phyloP scores from a whole-genome alignment of 2,888 invertebrate species.

The Gymnosoma rotundatum region DNA sequence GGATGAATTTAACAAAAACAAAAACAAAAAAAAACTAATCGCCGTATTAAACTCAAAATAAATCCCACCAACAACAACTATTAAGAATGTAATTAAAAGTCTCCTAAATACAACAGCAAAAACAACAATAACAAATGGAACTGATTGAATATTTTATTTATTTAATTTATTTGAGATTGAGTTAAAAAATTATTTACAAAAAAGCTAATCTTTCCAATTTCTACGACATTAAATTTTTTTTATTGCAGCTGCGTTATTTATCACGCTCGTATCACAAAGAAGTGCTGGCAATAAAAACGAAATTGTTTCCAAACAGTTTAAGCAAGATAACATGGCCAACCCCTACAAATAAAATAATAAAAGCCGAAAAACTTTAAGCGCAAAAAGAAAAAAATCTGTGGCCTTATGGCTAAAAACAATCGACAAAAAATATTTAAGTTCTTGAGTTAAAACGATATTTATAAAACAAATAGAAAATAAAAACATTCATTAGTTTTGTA shows the following conservation, averaged over 20 bases:
- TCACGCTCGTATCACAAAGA: neutral
- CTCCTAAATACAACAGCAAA: neutral
- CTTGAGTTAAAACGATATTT: too few relatives aligned
- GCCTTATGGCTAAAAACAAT: neutral
- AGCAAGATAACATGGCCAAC: constrained; percentile 26
- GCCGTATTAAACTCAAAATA: neutral
- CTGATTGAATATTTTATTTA: constrained; percentile 4
- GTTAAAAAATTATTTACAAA: constrained; percentile 11
- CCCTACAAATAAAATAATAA: constrained; percentile 26
- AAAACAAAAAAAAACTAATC: neutral
- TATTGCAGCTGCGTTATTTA: neutral
- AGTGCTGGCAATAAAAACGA: constrained; percentile 35
- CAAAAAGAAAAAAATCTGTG: neutral
- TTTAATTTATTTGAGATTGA: constrained; percentile 4
- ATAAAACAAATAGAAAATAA: too few relatives aligned
- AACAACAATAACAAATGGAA: neutral
- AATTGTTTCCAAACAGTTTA: neutral
- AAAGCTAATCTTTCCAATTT: neutral
- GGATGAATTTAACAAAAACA: neutral
- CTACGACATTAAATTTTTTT: neutral
- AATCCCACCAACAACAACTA: constrained; percentile 17
- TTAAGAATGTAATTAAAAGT: constrained; percentile 10
- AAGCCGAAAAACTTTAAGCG: neutral
- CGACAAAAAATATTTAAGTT: neutral
- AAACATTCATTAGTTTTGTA: too few relatives aligned